Evolutionary conservation across 2,888 invertebrate genomes (phyloP).

Genomic region (Leptinotarsa rubiginosa): DNA sequence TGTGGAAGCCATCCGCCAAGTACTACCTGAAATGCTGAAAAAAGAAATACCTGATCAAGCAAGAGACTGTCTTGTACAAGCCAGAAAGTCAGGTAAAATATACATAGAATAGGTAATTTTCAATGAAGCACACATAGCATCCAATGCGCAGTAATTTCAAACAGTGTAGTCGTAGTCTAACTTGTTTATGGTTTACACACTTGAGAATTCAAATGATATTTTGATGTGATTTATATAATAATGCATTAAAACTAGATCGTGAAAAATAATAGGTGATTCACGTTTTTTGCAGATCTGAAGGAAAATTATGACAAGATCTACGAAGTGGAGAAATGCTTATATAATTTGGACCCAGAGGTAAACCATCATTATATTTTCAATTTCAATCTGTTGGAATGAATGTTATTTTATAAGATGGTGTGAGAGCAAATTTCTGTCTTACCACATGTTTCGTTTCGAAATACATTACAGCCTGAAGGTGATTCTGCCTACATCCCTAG

Average conservation of each 20-base stretch:
- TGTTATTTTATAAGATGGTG: no score
- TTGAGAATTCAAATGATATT: neutral
- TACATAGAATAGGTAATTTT: no score
- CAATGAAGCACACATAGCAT: no score
- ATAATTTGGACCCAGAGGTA: neutral
- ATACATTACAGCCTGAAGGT: no score
- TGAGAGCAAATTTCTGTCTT: no score
- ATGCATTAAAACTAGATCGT: neutral
- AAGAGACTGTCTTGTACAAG: neutral
- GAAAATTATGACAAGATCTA: constrained; percentile 4
- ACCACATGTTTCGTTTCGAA: no score
- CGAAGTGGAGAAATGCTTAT: neutral
- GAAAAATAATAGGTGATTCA: neutral
- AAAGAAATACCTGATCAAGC: neutral
- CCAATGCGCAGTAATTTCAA: neutral
- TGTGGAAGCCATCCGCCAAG: neutral
- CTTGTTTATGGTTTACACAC: neutral
- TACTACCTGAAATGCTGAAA: neutral
- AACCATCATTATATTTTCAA: neutral
- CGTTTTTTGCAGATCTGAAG: neutral
- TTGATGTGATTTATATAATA: neutral
- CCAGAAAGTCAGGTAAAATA: neutral
- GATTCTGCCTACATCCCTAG: no score
- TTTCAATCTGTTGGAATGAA: no score
- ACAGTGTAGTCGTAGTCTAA: neutral